Evolutionary conservation across 2,113 vertebrate genomes (phyloP), one percentile per base, ranked within the genome.

Genomic region (Oreochromis niloticus): DNA sequence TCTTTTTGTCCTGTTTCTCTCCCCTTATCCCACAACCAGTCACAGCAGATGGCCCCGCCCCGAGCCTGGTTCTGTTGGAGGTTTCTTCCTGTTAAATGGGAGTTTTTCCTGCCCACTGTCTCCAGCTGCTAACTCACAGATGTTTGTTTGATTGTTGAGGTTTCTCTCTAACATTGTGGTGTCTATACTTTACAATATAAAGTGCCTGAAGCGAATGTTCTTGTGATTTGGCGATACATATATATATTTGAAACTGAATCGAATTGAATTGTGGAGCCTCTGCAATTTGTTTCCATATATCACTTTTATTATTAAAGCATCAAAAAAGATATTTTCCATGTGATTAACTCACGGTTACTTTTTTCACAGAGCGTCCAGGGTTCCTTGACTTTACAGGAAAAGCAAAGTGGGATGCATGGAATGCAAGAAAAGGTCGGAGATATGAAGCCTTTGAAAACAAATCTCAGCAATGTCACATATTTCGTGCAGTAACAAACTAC

Each of bases 331-430:
- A 7, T 56, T 27, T 56, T 27, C 24, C 55, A 57, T 54, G 11
- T 24, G 54, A 13, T 14, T 61, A 61, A 27, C 14, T 30, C 22
- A 57, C 12, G 11, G 1, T 10, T 88, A 17, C 12, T 50, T 87
- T 63, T 90, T 83, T 50, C 85, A 24, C 95, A 99, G 98, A 94
- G 0, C 97, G 97, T 5, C 98, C 98, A 1, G 97, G 97, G 12
- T 89, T 98, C 34, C 22, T 98, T 16, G 97, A 98, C 93, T 93
- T 99, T 48, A 92, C 96, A 89, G 98, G 97, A 79, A 98, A 97
- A 93, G 95, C 94, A 34, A 99, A 99, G 90, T 99, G 98, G 98
- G 97, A 98, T 61, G 96, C 97, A 4, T 99, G 98, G 98, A 93
- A 90, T 1, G n/a, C 34, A 7, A 91, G 96, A 80, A 98, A 98